Evolutionary conservation across 2,888 invertebrate species (phyloP), one percentile per base, ranked within the genome.

Genomic region (Eupithecia subumbrata): DNA sequence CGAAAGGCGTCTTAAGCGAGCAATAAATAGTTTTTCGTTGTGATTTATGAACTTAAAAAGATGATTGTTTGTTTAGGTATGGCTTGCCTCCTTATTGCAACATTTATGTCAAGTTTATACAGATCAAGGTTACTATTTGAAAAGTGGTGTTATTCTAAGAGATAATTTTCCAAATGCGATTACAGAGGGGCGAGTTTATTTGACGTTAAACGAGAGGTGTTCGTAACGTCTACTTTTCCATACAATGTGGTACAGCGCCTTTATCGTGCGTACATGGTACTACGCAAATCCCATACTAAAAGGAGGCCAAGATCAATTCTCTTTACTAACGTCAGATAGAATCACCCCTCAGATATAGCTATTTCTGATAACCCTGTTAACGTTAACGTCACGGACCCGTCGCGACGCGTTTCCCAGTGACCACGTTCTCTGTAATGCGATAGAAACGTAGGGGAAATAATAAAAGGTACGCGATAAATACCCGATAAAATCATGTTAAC

Each of bases 1-100:
- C 80, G 79, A 73, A 72, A 75, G 76, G 77, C 78, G 77, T 60
- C 60, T 56, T 73, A 43, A 40, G 63, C 74, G 73, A 79, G 75
- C 78, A 74, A 78, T 78, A 74, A 78, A 25, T 30, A 9, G 34
- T 16, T 30, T 66, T 40, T 40, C 34, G 22, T 37, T 25, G 11
- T n/a, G 60, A 4, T 25, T 25, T 22, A 60, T 60, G 25, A 60
- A 22, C 60, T 25, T 25, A 14, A 14, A 60, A 60, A 14, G 1
- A 56, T 12, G 52, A n/a, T 52, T n/a, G 3, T 22, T 22, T 22
- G n/a, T 22, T 11, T 52, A 52, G 52, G n/a, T 52, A n/a, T n/a
- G 52, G 52, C n/a, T 56, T 22, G 3, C 56, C 22, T 56, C 3
- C 22, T 56, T 56, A 52, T n/a, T 18, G n/a, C 52, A 1, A 52